phyloP scores from a whole-genome alignment of 2,888 invertebrate genomes.

The Drosophila phalerata region DNA sequence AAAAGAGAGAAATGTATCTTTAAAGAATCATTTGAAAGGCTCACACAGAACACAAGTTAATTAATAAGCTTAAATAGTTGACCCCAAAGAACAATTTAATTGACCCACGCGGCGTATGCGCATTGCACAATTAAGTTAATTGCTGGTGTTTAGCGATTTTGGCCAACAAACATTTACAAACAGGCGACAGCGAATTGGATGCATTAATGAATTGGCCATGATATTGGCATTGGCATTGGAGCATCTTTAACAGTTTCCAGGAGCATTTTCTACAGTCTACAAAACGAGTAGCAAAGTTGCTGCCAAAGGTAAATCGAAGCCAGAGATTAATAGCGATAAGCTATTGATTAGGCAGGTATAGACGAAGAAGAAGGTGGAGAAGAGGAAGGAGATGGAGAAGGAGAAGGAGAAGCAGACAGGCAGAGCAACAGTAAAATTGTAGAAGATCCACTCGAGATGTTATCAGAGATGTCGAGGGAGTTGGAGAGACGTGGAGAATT shows the following conservation, averaged over 20 bases:
- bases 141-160: slow-evolving; percentile 52
- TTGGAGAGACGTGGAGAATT: slow-evolving; percentile 5
- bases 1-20: background rate
- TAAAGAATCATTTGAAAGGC: background rate
- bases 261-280: slow-evolving; percentile 30
- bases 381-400: background rate
- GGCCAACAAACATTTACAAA: slow-evolving; percentile 74
- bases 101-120: slow-evolving; percentile 72
- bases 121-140: slow-evolving; percentile 70
- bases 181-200: slow-evolving; percentile 79
- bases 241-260: slow-evolving; percentile 22
- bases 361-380: background rate
- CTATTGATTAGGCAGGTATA: slow-evolving; percentile 71
- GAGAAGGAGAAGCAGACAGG: slow-evolving; percentile 8
- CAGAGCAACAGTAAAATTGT: slow-evolving; percentile 55
- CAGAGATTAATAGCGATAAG: slow-evolving; percentile 81
- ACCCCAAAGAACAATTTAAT: slow-evolving; percentile 25
- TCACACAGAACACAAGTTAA: background rate
- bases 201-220: slow-evolving; percentile 69
- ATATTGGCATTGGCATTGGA: slow-evolving; percentile 9
- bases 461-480: slow-evolving; percentile 47
- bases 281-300: slow-evolving; percentile 78
- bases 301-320: slow-evolving; percentile 82
- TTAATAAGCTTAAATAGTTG: slow-evolving; percentile 21
- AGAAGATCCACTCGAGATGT: slow-evolving; percentile 71